Percentiles rank a stretch among this genome's conserved stretches.
Evolutionary conservation across 2,113 vertebrate species (phyloP).

Genomic region (Puntigrus tetrazona): DNA sequence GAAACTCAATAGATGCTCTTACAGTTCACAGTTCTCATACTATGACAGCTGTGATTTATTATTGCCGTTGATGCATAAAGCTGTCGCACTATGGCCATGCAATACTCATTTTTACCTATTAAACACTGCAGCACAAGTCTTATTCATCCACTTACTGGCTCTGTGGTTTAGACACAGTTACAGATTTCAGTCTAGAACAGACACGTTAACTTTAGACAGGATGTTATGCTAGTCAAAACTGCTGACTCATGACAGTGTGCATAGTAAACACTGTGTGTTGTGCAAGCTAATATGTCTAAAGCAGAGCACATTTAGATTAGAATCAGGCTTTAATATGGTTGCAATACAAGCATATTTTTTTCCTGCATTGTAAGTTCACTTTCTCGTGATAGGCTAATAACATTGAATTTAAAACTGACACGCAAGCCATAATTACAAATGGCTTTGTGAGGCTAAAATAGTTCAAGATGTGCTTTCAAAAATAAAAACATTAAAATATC

Average conservation of each 20-base stretch:
- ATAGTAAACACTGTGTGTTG: background rate
- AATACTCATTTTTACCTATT: background rate
- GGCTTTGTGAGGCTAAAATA: constrained; percentile 16
- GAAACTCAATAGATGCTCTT: constrained; percentile 7
- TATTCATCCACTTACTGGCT: background rate
- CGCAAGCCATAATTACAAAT: background rate
- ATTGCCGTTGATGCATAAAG: background rate
- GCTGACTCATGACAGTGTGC: background rate
- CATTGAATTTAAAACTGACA: background rate
- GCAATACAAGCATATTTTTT: background rate
- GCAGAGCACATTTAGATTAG: background rate
- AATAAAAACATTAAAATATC: background rate
- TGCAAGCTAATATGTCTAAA: background rate
- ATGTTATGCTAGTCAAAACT: constrained; percentile 5
- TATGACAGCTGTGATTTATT: constrained; percentile 13
- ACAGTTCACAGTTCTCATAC: background rate
- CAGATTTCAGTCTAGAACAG: background rate
- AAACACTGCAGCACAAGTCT: background rate
- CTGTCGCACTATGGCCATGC: background rate
- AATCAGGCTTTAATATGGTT: background rate
- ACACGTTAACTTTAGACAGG: constrained; percentile 1
- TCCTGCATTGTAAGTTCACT: background rate
- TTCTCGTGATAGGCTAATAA: background rate
- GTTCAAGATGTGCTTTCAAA: background rate
- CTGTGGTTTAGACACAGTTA: background rate